A percentile compares a stretch with the other conserved stretches of the same genome.
Conservation (phyloP, 1,140 invertebrate genomes). For the Microplitis demolitor region DNA sequence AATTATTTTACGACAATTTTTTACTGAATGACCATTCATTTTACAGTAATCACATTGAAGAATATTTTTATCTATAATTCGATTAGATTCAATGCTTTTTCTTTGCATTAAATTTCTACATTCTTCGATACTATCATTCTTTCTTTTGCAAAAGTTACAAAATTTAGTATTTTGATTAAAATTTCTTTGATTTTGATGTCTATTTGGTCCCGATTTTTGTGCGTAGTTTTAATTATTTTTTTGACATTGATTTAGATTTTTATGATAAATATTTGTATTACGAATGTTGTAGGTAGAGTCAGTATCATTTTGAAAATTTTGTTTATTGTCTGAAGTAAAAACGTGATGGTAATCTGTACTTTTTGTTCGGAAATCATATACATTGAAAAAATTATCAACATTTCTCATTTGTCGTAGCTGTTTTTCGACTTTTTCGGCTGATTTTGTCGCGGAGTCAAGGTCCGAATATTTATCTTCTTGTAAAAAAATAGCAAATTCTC, state of each 20-base stretch:
- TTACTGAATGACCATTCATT: not conserved
- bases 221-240: not conserved
- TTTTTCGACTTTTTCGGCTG: not conserved
- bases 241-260: too few species aligned
- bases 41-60: not conserved
- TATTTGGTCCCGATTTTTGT: not conserved
- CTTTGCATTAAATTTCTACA: not conserved
- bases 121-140: not conserved
- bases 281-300: too few species aligned
- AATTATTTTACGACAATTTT: not conserved
- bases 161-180: not conserved
- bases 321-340: too few species aligned
- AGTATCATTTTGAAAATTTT: too few species aligned
- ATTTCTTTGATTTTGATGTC: not conserved
- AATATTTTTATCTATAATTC: not conserved
- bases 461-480: not conserved
- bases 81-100: not conserved
- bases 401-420: not conserved
- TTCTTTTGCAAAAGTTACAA: not conserved
- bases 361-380: too few species aligned
- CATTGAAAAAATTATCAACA: not conserved
- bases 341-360: too few species aligned
- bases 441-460: not conserved
- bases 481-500: not conserved
- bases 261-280: too few species aligned